A percentile compares a stretch with the other conserved stretches of the same genome.
Evolutionary conservation across 2,797 vertebrate genomes (phyloP).

Genomic region (Sebastes oblongus): DNA sequence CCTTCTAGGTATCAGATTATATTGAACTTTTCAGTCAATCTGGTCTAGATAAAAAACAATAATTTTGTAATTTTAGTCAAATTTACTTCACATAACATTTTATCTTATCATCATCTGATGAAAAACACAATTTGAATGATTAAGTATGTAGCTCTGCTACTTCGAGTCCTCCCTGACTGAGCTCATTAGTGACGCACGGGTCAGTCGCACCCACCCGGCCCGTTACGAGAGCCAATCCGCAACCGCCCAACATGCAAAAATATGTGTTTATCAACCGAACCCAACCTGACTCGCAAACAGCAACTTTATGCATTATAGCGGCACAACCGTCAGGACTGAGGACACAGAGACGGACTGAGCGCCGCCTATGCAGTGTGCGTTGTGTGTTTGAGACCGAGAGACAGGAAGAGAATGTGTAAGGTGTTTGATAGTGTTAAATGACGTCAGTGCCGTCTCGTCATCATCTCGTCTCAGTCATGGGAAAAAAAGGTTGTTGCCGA

Average conservation of each 20-base stretch:
- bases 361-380: no score
- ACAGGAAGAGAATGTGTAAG: no score
- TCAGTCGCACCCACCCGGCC: no score
- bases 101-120: neutral
- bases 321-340: neutral
- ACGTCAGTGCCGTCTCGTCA: no score
- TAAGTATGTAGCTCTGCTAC: neutral
- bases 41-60: neutral
- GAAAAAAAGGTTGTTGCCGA: no score
- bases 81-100: neutral
- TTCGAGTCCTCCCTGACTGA: neutral
- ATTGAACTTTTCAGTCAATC: neutral
- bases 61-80: neutral
- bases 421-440: no score
- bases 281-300: no score
- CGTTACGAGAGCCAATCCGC: neutral
- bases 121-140: neutral
- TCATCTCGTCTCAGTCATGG: no score
- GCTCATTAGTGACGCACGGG: neutral
- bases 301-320: no score
- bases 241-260: neutral
- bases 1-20: neutral
- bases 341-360: no score
- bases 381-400: no score
- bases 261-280: neutral